Evolutionary conservation across 2,113 vertebrate genomes (phyloP), one percentile per base, ranked within the genome.

Genomic region (Chlamydotis undulata): DNA sequence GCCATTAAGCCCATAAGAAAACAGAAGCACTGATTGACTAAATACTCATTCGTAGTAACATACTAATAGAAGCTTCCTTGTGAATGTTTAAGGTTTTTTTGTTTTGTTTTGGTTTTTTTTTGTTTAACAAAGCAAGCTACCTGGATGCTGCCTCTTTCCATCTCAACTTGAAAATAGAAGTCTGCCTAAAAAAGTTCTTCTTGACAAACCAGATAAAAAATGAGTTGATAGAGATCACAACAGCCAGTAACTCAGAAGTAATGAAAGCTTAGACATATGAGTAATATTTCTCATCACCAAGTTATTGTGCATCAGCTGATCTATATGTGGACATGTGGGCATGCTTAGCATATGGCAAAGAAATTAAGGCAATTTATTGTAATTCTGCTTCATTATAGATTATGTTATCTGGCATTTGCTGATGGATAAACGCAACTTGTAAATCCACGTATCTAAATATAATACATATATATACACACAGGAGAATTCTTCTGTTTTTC

Each of bases 281-380:
- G 39, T 89, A 95, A 92, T 90, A 81, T 67, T 96, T 92, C 68
- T 83, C 52, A 78, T 68, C 73, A 81, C 18, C 79, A 90, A 83
- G 41, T 83, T 90, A 83, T 4, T 86, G 59, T 88, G 45, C 75
- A 92, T 92, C 91, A 96, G 71, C 80, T 91, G 83, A 78, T 96
- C 77, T 35, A 67, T 59, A 92, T 83, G 89, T 67, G 80, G 69
- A 90, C 89, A 90, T 83, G 91, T 94, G 80, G 83, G 93, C 80
- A 96, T 7, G 26, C n/a, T 57, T 83, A 83, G 60, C 94, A 97
- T 84, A 94, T 84, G 94, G 83, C 87, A 94, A 95, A 84, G 9
- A 78, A 96, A 93, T 92, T 74, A 81, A 78, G 69, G 81, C 52
- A 90, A 81, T 89, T 83, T 81, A 81, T 35, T 91, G 43, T 70